A percentile compares a stretch with the other conserved stretches of the same genome.
Conservation (phyloP, 2,797 vertebrate species). For the Schizopygopsis malacanthus region DNA sequence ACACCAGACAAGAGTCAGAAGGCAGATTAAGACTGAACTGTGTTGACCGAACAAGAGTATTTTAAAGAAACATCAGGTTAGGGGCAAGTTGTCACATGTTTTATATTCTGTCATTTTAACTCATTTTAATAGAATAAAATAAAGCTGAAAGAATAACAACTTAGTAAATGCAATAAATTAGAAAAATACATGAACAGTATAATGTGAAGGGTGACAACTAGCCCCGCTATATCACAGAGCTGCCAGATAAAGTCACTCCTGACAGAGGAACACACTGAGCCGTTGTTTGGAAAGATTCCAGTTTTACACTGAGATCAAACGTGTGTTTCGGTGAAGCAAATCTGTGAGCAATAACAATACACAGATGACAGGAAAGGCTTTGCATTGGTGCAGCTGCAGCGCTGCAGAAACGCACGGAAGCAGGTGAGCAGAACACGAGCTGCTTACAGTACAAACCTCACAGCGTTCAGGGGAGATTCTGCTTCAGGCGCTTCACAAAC, state of each 20-base stretch:
- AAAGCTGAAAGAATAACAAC: neutral
- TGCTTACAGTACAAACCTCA: neutral
- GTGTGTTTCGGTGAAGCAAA: neutral
- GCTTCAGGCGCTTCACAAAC: neutral
- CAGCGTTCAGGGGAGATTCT: neutral
- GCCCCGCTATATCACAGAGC: neutral
- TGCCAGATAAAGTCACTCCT: neutral
- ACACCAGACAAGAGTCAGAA: neutral
- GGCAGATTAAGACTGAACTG: neutral
- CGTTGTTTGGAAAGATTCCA: neutral
- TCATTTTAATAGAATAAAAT: neutral
- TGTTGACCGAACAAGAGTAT: neutral
- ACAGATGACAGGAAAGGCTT: neutral
- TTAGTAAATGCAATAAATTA: neutral
- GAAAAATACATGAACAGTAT: neutral
- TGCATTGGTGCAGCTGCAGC: constrained; percentile 17
- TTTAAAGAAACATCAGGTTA: neutral
- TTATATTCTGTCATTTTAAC: neutral
- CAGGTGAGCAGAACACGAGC: neutral
- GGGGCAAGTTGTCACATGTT: neutral
- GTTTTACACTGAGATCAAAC: neutral
- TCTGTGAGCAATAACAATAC: neutral
- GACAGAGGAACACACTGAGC: neutral
- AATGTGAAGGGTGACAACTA: neutral
- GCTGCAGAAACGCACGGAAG: constrained; percentile 12